Conservation (phyloP, 23 tunicate genomes). For the Ascidia mentula region DNA sequence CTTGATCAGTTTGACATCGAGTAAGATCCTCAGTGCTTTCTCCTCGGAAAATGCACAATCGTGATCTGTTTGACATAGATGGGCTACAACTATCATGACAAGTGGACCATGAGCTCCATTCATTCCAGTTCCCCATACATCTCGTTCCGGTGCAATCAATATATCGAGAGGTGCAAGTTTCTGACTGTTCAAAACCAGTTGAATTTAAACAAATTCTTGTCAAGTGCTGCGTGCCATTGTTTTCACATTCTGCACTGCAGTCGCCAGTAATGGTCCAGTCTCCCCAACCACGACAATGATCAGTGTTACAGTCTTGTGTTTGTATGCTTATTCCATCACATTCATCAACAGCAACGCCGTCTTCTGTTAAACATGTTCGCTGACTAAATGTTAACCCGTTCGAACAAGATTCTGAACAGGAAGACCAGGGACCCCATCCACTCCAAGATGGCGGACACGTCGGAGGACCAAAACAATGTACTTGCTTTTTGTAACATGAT, state of each 20-base stretch:
- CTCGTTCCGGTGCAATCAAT: slow-evolving; percentile 6
- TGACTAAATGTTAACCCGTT: slow-evolving; percentile 6
- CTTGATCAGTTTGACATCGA: neutral
- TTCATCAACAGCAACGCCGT: slow-evolving; percentile 16
- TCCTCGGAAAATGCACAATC: slow-evolving; percentile 25
- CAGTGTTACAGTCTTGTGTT: neutral
- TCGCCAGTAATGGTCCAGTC: slow-evolving; percentile 18
- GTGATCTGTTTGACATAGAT: slow-evolving; percentile 7
- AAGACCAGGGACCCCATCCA: slow-evolving; percentile 23
- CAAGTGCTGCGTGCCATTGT: neutral
- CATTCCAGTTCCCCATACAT: slow-evolving; percentile 32
- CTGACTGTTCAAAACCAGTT: neutral
- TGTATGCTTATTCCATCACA: neutral
- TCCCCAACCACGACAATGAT: slow-evolving; percentile 24
- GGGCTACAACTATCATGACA: slow-evolving; percentile 30
- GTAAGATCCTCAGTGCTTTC: neutral
- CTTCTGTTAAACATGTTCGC: slow-evolving; percentile 20
- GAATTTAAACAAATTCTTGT: slow-evolving; percentile 17
- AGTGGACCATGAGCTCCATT: slow-evolving; percentile 22
- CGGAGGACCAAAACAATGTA: slow-evolving; percentile 17
- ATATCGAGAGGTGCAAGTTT: neutral
- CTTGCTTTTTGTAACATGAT: neutral
- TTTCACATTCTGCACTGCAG: slow-evolving; percentile 32
- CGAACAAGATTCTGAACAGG: slow-evolving; percentile 32
- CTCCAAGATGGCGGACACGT: slow-evolving; percentile 33